phyloP scores from a whole-genome alignment of 2,797 vertebrate species.

The Mormyrops attenuatus region DNA sequence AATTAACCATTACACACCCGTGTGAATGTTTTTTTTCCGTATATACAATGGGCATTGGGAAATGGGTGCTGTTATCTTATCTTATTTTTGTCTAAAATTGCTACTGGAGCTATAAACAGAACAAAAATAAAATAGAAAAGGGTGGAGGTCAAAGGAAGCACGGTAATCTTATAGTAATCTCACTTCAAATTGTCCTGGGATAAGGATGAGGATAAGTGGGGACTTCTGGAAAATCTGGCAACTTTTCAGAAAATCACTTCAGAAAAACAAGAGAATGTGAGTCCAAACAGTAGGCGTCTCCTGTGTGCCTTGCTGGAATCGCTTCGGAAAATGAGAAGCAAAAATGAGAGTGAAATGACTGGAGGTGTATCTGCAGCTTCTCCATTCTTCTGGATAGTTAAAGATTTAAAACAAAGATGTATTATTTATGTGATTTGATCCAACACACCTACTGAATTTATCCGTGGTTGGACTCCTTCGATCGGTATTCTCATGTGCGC shows the following conservation, averaged over 20 bases:
- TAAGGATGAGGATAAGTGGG: not conserved
- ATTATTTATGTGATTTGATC: not conserved
- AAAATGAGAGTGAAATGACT: not conserved
- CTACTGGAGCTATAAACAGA: not conserved
- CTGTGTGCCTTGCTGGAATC: not conserved
- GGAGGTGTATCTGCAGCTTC: not conserved
- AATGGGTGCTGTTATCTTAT: not conserved
- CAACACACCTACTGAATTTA: not conserved
- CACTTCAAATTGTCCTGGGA: not conserved
- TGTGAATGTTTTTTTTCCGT: not conserved
- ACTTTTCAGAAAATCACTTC: not conserved
- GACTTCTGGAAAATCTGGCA: not conserved
- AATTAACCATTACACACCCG: not conserved
- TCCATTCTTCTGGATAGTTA: not conserved
- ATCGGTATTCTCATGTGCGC: not conserved
- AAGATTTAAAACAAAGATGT: not conserved
- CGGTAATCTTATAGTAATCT: not conserved
- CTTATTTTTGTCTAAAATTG: not conserved
- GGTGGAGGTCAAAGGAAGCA: not conserved
- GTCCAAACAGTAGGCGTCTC: not conserved
- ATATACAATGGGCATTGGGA: not conserved
- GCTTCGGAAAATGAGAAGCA: not conserved
- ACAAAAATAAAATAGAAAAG: not conserved
- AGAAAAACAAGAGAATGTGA: not conserved
- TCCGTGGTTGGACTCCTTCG: not conserved